Evolutionary conservation across 2,888 invertebrate species (phyloP).

Genomic region (Philaethria dido): DNA sequence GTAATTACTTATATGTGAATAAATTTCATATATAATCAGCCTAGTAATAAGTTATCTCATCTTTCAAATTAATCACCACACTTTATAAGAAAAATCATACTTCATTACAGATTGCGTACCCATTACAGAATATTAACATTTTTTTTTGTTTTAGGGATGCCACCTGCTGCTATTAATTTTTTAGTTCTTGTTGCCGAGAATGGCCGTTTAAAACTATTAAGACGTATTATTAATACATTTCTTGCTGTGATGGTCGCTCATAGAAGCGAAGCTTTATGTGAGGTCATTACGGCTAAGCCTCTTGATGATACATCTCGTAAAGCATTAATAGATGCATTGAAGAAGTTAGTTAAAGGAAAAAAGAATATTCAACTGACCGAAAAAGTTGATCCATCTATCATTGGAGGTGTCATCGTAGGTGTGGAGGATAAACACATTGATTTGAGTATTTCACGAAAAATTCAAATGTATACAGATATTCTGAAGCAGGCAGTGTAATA

Average conservation of each 20-base stretch:
- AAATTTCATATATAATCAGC: too few species aligned
- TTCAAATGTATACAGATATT: constrained; percentile 67
- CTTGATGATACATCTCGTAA: constrained; percentile 55
- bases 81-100: too few species aligned
- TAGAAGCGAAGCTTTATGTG: constrained; percentile 68
- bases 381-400: constrained; percentile 62
- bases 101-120: too few species aligned
- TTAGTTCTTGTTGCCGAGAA: constrained; percentile 68
- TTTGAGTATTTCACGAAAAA: constrained; percentile 65
- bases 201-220: constrained; percentile 63
- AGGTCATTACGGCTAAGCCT: constrained; percentile 71
- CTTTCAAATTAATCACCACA: too few species aligned
- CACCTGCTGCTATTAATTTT: constrained; percentile 62
- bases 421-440: constrained; percentile 73
- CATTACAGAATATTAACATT: not conserved
- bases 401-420: constrained; percentile 72
- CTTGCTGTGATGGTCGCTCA: constrained; percentile 69
- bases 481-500: constrained; percentile 57
- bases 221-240: constrained; percentile 64
- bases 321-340: constrained; percentile 58
- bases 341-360: constrained; percentile 59
- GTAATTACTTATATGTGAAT: constrained; percentile 48
- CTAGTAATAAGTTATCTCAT: too few species aligned
- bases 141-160: constrained; percentile 59
- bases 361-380: constrained; percentile 68